Conservation (phyloP, 2,797 vertebrate species). For the Myiothlypis chrysogaster region DNA sequence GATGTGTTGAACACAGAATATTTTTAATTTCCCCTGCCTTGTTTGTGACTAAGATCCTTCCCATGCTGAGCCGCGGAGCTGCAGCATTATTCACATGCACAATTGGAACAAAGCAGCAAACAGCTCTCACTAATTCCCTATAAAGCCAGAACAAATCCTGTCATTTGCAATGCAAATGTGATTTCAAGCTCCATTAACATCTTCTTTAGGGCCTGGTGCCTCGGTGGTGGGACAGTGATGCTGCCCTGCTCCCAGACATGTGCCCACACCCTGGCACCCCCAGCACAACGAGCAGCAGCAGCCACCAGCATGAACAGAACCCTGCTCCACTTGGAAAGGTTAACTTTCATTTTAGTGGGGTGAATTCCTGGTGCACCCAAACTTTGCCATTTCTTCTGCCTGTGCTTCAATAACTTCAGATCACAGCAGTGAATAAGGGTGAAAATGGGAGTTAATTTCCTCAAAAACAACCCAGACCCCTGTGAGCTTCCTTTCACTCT, state of each 20-base stretch:
- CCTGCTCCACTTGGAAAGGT: neutral
- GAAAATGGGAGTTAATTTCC: neutral
- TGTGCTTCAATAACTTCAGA: neutral
- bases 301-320: neutral
- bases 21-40: neutral
- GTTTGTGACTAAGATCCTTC: neutral
- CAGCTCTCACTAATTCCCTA: constrained; percentile 48
- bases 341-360: neutral
- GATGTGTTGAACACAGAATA: neutral
- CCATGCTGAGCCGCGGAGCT: neutral
- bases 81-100: constrained; percentile 35
- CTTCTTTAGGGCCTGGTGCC: constrained; percentile 35
- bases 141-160: constrained; percentile 59
- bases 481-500: neutral
- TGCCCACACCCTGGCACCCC: neutral
- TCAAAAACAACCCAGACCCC: neutral
- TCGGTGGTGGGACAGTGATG: neutral
- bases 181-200: constrained; percentile 53
- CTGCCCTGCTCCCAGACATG: neutral
- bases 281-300: neutral
- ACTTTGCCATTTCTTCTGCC: neutral
- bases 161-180: constrained; percentile 65
- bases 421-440: fast-evolving
- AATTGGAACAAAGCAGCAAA: constrained; percentile 55
- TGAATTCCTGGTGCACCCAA: neutral